phyloP scores from a whole-genome alignment of 2,888 invertebrate genomes.

The Lepidonotus clava region DNA sequence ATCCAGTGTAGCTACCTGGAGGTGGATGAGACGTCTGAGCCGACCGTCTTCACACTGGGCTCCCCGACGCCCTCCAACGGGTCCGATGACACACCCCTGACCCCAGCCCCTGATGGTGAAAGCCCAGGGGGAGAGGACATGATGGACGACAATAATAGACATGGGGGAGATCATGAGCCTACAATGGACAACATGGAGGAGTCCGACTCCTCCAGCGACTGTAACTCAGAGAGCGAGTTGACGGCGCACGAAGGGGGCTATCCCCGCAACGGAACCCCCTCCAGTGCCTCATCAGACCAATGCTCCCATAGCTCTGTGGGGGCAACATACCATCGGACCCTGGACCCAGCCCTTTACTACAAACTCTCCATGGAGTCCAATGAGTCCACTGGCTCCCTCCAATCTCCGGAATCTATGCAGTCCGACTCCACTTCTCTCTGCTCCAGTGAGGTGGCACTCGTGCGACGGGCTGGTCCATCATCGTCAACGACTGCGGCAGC shows the following conservation, averaged over 20 bases:
- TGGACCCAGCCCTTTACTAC: conserved; percentile 33
- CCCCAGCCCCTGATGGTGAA: not conserved
- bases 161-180: not conserved
- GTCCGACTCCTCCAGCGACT: not conserved
- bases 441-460: conserved; percentile 5
- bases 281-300: not conserved
- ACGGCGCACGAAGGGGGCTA: not conserved
- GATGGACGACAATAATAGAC: not conserved
- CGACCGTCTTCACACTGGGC: not conserved
- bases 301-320: not conserved
- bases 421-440: conserved; percentile 9
- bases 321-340: not conserved
- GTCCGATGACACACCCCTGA: not conserved
- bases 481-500: too few relatives aligned
- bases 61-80: not conserved
- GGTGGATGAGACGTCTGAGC: conserved; percentile 15
- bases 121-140: not conserved
- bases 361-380: conserved; percentile 39
- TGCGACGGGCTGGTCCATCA: not conserved
- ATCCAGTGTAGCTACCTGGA: conserved; percentile 35
- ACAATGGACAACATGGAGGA: not conserved
- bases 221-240: conserved; percentile 17
- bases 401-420: conserved; percentile 29
- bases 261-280: not conserved
- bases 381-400: conserved; percentile 24